Evolutionary conservation across 2,888 invertebrate genomes (phyloP), one percentile per base, ranked within the genome.

Genomic region (Caenorhabditis becei): DNA sequence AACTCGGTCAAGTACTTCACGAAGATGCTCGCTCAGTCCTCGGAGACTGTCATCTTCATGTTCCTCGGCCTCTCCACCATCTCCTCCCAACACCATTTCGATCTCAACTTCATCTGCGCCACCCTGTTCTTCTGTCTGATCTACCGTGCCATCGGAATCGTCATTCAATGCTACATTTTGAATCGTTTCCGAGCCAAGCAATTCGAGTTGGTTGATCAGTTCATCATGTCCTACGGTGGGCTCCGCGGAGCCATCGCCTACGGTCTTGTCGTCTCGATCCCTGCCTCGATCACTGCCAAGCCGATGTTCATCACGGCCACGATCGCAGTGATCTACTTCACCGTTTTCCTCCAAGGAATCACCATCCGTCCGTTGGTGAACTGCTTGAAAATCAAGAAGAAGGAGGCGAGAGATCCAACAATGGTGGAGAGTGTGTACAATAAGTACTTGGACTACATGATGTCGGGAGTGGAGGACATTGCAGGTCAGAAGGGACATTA

Each of bases 401-500:
- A 95, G 3, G 95, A 95, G 89, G 95, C 95, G 91, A 93, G 95
- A 80, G 96, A 96, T 89, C 95, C 96, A 26, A 96, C 96, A 2
- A 97, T 98, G 96, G 97, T 97, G 92, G 97, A 98, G 92, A 94
- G 97, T 90, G 96, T 98, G 90, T 97, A 97, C 92, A 96, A 96
- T 92, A 94, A 96, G 93, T 94, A 97, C 91, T 96, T 97, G 94
- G 97, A 98, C 92, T 97, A 97, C 92, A 94, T 96, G 89, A 97
- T 98, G 96, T 96, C 97, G 56, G 97, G 97, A 5, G 94, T 98
- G 87, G 98, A 98, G 93, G 97, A 97, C 92, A 95, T 98, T 91
- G 93, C 96, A 87, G 97, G 97, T 77, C 95, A 95, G 93, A 95
- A 96, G 91, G 97, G 97, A 16, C 82, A 83, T 28, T 87, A 89